A percentile compares a stretch with the other conserved stretches of the same genome.
Conservation (phyloP, 2,113 vertebrate species). For the Dermatemys mawii region DNA sequence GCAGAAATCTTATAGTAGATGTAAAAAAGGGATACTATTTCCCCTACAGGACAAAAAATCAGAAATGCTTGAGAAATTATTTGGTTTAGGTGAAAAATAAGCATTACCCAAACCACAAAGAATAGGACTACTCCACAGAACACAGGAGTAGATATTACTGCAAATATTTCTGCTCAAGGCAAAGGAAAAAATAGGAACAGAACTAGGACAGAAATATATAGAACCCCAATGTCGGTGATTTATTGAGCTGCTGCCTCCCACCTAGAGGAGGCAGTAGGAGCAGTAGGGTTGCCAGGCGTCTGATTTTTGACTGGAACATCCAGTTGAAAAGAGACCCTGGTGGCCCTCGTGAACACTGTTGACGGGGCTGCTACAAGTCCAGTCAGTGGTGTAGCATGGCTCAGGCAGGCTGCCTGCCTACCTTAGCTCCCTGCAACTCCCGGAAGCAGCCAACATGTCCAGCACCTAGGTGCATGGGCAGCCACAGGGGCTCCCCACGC, state of each 20-base stretch:
- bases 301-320: no score
- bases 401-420: no score
- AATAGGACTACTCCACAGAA: neutral
- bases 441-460: no score
- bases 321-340: no score
- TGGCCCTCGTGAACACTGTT: no score
- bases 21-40: neutral
- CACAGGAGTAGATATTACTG: neutral
- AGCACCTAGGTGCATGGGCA: no score
- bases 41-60: neutral
- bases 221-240: neutral
- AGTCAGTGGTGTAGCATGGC: no score
- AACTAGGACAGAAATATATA: neutral
- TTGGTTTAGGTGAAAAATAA: neutral
- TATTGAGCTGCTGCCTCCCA: neutral
- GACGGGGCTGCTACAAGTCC: no score
- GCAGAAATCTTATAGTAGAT: neutral
- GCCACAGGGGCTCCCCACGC: no score
- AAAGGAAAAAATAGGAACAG: constrained; percentile 5
- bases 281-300: no score
- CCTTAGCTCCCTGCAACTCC: no score
- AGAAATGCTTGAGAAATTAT: neutral
- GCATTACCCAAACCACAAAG: neutral
- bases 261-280: neutral
- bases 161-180: neutral